Percentiles rank a stretch among this genome's conserved stretches.
Evolutionary conservation across 2,888 invertebrate species (phyloP).

Genomic region (Lasioglossum pauxillum): DNA sequence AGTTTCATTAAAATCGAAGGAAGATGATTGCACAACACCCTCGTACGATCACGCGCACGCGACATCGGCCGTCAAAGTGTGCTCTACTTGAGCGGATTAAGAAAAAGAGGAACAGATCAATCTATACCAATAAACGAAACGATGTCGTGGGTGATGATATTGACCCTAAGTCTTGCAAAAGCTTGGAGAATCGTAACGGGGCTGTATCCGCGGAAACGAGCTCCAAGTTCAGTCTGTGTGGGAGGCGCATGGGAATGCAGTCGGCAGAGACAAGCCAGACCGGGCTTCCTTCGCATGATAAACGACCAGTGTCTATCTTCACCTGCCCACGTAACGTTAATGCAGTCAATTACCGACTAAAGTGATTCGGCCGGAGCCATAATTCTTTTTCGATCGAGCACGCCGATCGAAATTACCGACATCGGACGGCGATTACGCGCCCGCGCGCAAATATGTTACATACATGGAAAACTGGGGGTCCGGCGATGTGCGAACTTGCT

Average conservation of each 20-base stretch:
- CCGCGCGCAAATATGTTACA: background rate
- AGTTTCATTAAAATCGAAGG: background rate
- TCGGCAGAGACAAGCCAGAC: slow-evolving; percentile 22
- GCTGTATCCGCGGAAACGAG: slow-evolving; percentile 20
- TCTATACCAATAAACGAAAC: background rate
- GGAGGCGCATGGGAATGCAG: slow-evolving; percentile 40
- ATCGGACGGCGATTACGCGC: slow-evolving; percentile 35
- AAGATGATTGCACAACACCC: background rate
- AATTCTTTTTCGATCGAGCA: slow-evolving; percentile 51
- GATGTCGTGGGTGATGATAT: background rate
- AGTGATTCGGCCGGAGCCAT: slow-evolving; percentile 56
- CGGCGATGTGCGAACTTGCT: background rate
- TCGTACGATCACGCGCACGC: background rate
- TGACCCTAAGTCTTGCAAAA: slow-evolving; percentile 18
- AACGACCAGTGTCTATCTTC: slow-evolving; percentile 67
- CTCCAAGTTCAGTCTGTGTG: slow-evolving; percentile 38
- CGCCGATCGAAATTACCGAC: slow-evolving; percentile 49
- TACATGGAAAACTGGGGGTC: slow-evolving; percentile 7
- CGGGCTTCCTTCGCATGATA: slow-evolving; percentile 46
- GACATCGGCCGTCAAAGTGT: background rate
- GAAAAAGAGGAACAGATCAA: background rate
- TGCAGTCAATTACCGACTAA: slow-evolving; percentile 63
- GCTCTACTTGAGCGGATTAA: background rate
- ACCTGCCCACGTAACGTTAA: slow-evolving; percentile 68
- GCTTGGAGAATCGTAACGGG: slow-evolving; percentile 9